Percentiles rank a stretch among this genome's conserved stretches.
These are phyloP conservation scores for Sardinella longiceps DNA, from an alignment of 2,797 vertebrate genomes.

Conservation along the genomic window DNA sequence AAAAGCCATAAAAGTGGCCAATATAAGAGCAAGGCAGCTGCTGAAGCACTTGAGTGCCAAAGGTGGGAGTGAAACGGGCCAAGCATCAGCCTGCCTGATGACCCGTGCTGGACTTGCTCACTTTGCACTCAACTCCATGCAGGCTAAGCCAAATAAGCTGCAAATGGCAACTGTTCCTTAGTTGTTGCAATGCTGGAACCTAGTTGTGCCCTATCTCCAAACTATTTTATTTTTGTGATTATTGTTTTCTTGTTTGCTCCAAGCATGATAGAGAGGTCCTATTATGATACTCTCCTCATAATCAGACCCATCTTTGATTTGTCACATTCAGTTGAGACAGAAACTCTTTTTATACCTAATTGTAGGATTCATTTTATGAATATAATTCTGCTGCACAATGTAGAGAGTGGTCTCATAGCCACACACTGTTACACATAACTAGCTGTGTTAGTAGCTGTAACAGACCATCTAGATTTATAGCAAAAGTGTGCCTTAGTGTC, in stretches of 20 bases:
- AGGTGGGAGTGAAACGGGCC: conserved; percentile 25
- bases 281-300: not conserved
- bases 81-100: not conserved
- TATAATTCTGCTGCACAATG: not conserved
- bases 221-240: not conserved
- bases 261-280: not conserved
- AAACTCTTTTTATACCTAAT: not conserved
- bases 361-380: not conserved
- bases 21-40: conserved; percentile 25
- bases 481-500: not conserved
- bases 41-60: conserved; percentile 36
- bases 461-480: not conserved
- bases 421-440: not conserved
- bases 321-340: not conserved
- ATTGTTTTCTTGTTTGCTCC: not conserved
- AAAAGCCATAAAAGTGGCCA: conserved; percentile 66
- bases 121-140: not conserved
- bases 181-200: conserved; percentile 26
- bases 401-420: not conserved
- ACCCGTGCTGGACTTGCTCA: not conserved
- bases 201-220: not conserved
- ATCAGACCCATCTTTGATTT: not conserved
- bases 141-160: conserved; percentile 38
- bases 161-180: conserved; percentile 42
- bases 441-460: not conserved